Evolutionary conservation across 2,113 vertebrate genomes (phyloP).

Genomic region (Rhipidura dahli): DNA sequence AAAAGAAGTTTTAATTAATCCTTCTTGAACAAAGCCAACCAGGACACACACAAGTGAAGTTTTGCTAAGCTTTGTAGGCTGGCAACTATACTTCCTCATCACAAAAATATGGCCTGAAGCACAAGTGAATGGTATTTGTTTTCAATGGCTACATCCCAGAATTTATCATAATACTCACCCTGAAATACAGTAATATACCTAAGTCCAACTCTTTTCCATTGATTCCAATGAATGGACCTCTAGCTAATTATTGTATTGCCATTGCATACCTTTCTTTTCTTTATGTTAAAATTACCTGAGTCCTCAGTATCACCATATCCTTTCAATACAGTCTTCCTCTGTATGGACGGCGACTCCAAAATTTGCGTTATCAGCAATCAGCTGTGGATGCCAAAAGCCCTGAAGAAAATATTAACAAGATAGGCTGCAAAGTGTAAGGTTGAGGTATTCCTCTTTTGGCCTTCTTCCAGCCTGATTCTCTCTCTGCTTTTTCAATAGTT

Average conservation of each 20-base stretch:
- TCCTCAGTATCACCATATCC: background rate
- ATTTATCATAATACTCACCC: background rate
- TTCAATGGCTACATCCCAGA: background rate
- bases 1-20: background rate
- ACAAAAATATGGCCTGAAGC: background rate
- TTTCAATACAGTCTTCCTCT: background rate
- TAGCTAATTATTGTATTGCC: background rate
- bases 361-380: background rate
- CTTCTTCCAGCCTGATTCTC: background rate
- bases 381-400: background rate
- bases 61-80: background rate
- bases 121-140: background rate
- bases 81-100: background rate
- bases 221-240: background rate
- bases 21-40: background rate
- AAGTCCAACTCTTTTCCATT: background rate
- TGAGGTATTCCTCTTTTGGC: background rate
- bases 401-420: background rate
- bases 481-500: background rate
- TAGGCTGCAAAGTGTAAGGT: background rate
- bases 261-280: background rate
- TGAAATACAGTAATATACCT: background rate
- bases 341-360: fast-evolving
- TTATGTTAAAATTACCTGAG: background rate
- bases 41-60: background rate